Conservation (phyloP, 1,140 invertebrate genomes). For the Paralvinella palmiformis region DNA sequence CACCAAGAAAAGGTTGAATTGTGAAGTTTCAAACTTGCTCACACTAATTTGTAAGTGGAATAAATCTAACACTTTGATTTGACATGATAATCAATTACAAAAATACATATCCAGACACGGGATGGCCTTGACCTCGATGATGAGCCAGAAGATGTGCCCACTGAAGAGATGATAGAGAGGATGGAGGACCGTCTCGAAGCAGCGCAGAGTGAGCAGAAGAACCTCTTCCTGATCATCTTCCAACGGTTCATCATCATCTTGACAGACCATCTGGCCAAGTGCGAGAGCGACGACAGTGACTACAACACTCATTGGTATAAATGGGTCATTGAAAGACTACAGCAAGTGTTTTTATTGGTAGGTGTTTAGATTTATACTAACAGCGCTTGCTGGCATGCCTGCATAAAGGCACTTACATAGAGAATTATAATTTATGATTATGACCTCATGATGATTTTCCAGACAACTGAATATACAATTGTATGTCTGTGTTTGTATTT, state of each 20-base stretch:
- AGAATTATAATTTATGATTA: too few species aligned
- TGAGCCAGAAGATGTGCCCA: constrained; percentile 49
- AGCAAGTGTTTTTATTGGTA: constrained; percentile 91
- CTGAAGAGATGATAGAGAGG: constrained; percentile 69
- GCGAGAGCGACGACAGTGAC: constrained; percentile 86
- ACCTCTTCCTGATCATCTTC: constrained; percentile 94
- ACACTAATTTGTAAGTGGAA: too few species aligned
- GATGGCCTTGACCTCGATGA: constrained; percentile 44
- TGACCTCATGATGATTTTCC: not conserved
- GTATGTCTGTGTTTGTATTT: not conserved
- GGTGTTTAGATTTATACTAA: constrained; percentile 34
- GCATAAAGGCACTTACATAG: too few species aligned
- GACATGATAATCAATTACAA: too few species aligned
- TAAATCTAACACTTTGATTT: too few species aligned
- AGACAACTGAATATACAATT: not conserved
- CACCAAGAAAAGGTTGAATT: too few species aligned
- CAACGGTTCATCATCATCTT: constrained; percentile 98
- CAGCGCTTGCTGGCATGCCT: too few species aligned
- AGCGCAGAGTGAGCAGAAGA: constrained; percentile 92
- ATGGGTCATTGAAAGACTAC: constrained; percentile 89
- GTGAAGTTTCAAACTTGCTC: too few species aligned
- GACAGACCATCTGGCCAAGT: constrained; percentile 88
- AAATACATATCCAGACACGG: constrained; percentile 14
- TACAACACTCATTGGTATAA: constrained; percentile 95
- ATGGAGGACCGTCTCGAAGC: constrained; percentile 94